These are phyloP conservation scores for Calyptommatus sinebrachiatus DNA, from an alignment of 2,113 vertebrate species.

Conservation along the genomic window DNA sequence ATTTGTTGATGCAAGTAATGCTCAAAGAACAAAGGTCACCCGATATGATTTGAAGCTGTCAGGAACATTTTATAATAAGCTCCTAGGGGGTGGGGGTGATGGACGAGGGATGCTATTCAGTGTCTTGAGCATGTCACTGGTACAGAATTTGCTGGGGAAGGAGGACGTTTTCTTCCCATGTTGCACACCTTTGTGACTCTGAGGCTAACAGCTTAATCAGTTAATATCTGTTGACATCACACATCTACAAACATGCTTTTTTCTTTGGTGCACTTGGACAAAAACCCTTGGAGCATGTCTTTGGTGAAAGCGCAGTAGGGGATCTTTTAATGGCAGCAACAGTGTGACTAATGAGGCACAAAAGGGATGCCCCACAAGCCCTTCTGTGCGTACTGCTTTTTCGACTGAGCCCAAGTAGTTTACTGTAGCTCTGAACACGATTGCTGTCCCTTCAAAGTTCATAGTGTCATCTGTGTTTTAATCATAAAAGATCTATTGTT, in stretches of 20 bases:
- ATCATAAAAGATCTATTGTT: too few species aligned
- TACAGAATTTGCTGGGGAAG: not conserved
- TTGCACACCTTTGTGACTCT: not conserved
- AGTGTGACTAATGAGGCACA: not conserved
- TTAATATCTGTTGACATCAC: slow-evolving; percentile 20
- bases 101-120: not conserved
- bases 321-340: not conserved
- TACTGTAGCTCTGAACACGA: accelerated
- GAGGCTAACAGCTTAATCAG: not conserved
- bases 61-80: slow-evolving; percentile 20
- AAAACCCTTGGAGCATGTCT: not conserved
- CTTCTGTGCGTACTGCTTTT: not conserved
- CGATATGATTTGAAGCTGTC: not conserved
- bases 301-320: slow-evolving; percentile 3
- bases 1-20: slow-evolving; percentile 9
- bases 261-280: not conserved
- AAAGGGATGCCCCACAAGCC: not conserved
- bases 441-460: not conserved
- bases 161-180: not conserved
- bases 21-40: not conserved
- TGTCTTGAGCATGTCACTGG: not conserved
- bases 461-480: too few species aligned
- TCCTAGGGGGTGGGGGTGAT: not conserved
- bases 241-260: not conserved
- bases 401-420: not conserved